Conservation (phyloP, 2,888 invertebrate genomes). For the Ochropleura leucogaster region DNA sequence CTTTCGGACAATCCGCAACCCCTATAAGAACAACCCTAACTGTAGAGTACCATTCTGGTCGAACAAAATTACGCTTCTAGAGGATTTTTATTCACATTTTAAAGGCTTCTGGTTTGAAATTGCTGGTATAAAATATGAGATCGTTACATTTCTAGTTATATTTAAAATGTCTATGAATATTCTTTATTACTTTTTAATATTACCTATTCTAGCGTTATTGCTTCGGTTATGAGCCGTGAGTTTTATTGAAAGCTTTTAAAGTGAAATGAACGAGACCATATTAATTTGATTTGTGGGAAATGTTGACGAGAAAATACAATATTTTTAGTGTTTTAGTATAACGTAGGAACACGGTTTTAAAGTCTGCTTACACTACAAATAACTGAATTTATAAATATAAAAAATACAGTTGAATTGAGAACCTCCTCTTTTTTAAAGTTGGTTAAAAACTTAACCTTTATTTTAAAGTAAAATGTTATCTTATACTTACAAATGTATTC, state of each 20-base stretch:
- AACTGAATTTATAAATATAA: neutral
- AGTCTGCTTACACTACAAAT: neutral
- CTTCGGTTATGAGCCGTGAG: constrained; percentile 1
- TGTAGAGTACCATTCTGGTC: constrained; percentile 7
- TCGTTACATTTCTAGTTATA: constrained; percentile 37
- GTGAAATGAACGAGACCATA: neutral
- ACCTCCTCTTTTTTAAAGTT: no score
- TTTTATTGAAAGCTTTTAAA: constrained; percentile 36
- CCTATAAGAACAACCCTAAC: neutral
- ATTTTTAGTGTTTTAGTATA: neutral
- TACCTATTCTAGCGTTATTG: constrained; percentile 40
- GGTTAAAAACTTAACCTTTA: no score
- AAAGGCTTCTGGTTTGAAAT: constrained; percentile 48
- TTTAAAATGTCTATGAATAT: constrained; percentile 47
- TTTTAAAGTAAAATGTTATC: no score
- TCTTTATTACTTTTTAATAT: constrained; percentile 53
- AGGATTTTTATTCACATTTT: constrained; percentile 51
- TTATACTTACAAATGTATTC: no score
- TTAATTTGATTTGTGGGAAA: neutral
- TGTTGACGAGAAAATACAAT: neutral
- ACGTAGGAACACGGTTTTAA: neutral
- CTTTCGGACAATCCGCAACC: neutral
- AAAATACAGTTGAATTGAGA: no score
- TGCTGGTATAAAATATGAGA: constrained; percentile 54
- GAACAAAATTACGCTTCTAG: constrained; percentile 32